Base-by-base conservation (phyloP, 2,888 invertebrate genomes). In the Andrena praecox region DNA sequence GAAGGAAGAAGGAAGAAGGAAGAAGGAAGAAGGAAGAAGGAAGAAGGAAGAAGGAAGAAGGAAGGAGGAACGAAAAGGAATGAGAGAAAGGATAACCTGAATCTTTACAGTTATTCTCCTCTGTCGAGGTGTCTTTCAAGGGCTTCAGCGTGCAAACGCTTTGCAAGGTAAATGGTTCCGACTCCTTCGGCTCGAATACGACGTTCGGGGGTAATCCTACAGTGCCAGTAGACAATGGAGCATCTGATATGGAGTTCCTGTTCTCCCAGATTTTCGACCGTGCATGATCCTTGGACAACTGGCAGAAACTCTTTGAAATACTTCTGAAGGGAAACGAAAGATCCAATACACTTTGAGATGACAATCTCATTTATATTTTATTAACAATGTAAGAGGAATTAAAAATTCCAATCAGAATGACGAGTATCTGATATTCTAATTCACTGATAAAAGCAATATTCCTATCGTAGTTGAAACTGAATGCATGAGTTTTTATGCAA, bases 161-260 rank as follows among this genome's bases (percentile, higher is more conserved):
- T 82, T 91, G 90, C 68, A 91, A 84, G 0, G 91, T 90, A 59
- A 91, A 91, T 0, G 91, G 91, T 71, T 91, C 91, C 4, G 90
- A 91, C 16, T 91, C 90, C 24, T 90, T 91, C 0, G 91, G 91
- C 35, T 91, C 90, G 70, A 91, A 91, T 7, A 91, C 85, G 3
- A 91, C 84, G 67, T 91, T 91, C 7, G 91, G 91, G 2, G 91
- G 91, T 42, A 91, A 83, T 0, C 90, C 88, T 2, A 86, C 72
- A 1, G 73, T 89, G 60, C 89, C 85, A 10, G 77, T 78, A 12
- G 85, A 62, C 6, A 84, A 59, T 1, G 89, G 72, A 20, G 64
- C 35, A 24, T 85, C 89, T 24, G 76, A 29, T 1, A 63, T 24
- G 10, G 74, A 60, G 42, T 52, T 84, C 50, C 81, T 69, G 31